Conservation (phyloP, 2,888 invertebrate species). For the Macrophya alboannulata region DNA sequence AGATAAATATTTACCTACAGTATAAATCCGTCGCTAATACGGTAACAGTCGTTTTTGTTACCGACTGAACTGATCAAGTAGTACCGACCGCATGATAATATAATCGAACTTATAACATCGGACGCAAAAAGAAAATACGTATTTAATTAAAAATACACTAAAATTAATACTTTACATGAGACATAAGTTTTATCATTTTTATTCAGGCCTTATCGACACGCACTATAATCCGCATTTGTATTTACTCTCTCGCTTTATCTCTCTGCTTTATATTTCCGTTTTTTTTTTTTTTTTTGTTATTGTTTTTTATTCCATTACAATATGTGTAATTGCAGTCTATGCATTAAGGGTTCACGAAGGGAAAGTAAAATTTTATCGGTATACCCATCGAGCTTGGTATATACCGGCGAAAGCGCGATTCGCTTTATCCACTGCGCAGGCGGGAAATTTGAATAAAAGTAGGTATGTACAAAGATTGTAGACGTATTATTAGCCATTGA, state of each 20-base stretch:
- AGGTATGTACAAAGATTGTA: neutral
- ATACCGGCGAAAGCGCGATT: neutral
- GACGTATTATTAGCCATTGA: neutral
- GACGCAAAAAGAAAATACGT: neutral
- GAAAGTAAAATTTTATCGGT: neutral
- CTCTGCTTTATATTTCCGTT: neutral
- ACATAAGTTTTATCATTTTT: neutral
- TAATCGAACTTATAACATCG: neutral
- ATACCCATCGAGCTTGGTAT: too few species aligned
- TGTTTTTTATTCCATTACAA: neutral
- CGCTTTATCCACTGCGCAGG: neutral
- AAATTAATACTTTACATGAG: slow-evolving; percentile 3
- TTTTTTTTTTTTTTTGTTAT: neutral
- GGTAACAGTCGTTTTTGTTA: neutral
- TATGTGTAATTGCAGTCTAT: slow-evolving; percentile 2
- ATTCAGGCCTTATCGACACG: neutral
- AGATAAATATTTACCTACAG: neutral
- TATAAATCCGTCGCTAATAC: neutral
- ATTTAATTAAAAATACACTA: neutral
- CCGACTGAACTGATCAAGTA: neutral
- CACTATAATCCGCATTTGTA: neutral
- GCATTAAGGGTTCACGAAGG: neutral
- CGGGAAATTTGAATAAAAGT: slow-evolving; percentile 4
- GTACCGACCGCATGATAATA: neutral
- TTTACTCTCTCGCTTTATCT: neutral